phyloP scores from a whole-genome alignment of 2,797 vertebrate genomes.

The Pterois miles region DNA sequence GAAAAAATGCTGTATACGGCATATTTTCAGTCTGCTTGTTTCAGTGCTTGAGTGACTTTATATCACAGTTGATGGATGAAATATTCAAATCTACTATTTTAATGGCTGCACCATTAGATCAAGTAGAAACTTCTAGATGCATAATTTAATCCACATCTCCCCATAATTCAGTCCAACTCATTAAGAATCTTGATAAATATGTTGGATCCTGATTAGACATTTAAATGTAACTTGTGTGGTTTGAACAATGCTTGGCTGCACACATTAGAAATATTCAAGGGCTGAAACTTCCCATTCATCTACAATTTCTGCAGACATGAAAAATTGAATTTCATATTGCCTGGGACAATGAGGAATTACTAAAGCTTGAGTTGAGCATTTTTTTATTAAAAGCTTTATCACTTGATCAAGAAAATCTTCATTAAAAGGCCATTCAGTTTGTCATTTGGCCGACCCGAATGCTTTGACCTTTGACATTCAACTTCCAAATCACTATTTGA shows the following conservation, averaged over 20 bases:
- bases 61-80: conserved; percentile 10
- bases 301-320: neutral
- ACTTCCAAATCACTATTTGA: too few species aligned
- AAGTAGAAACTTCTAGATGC: neutral
- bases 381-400: neutral
- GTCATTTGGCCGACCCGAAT: neutral
- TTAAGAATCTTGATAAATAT: neutral
- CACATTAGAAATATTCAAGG: conserved; percentile 22
- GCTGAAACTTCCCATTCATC: conserved; percentile 1
- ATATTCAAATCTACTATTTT: neutral
- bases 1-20: neutral
- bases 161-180: neutral
- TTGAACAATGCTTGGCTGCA: conserved; percentile 27
- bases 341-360: neutral
- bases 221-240: neutral
- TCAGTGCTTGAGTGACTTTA: conserved; percentile 25
- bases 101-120: neutral
- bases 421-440: neutral
- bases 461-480: too few species aligned
- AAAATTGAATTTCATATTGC: neutral
- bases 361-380: neutral
- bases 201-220: neutral
- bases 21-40: conserved; percentile 15
- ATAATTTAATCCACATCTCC: neutral
- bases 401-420: neutral